Conservation (phyloP, 2,113 vertebrate genomes). For the Arvicanthis niloticus region DNA sequence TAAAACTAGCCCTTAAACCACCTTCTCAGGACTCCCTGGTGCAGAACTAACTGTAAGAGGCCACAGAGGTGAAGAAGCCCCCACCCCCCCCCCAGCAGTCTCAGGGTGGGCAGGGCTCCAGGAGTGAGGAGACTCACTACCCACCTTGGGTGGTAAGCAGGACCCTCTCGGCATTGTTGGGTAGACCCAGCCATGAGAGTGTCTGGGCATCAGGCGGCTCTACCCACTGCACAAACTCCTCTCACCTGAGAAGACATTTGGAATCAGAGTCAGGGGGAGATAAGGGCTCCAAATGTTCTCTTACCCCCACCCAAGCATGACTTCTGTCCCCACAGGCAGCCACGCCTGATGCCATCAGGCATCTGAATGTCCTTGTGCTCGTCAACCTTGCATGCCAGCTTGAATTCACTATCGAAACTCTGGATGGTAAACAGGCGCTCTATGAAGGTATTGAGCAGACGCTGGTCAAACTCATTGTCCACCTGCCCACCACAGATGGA, state of each 20-base stretch:
- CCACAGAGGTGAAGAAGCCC: background rate
- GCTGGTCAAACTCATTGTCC: slow-evolving; percentile 98
- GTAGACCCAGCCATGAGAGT: slow-evolving; percentile 97
- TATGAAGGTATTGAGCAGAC: slow-evolving; percentile 97
- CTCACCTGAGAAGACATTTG: slow-evolving; percentile 87
- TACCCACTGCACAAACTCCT: slow-evolving; percentile 99
- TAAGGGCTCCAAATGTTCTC: background rate
- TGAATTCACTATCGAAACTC: slow-evolving; percentile 98
- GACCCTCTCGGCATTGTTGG: slow-evolving; percentile 97
- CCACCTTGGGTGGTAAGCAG: slow-evolving; percentile 98
- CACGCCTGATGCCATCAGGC: slow-evolving; percentile 98
- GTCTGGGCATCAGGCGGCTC: slow-evolving; percentile 98
- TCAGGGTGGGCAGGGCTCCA: background rate
- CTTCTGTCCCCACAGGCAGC: background rate
- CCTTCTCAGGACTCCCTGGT: background rate
- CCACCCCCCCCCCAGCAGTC: background rate
- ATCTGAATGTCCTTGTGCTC: slow-evolving; percentile 99
- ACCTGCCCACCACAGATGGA: slow-evolving; percentile 99
- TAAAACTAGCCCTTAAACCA: background rate
- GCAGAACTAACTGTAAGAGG: background rate
- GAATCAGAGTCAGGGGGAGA: fast-evolving
- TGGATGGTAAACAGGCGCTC: slow-evolving; percentile 97
- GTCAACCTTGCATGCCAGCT: slow-evolving; percentile 96
- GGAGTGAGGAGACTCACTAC: background rate
- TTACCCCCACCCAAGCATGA: background rate